Evolutionary conservation across 2,888 invertebrate genomes (phyloP).

Genomic region (Omphaloscelis lunosa): DNA sequence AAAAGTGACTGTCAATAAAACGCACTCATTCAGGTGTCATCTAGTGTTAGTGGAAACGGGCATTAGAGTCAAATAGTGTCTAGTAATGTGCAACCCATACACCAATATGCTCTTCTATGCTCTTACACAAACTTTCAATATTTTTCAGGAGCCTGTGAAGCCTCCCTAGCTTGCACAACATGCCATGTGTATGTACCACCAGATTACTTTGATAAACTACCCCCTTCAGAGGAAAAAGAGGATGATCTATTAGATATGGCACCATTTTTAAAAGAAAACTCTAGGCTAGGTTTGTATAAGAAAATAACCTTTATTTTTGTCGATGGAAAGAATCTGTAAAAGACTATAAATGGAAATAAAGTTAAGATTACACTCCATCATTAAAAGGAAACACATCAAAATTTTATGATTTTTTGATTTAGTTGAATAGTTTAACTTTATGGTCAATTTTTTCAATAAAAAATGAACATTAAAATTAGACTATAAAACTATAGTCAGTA

Average conservation of each 20-base stretch:
- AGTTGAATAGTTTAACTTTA: too few relatives aligned
- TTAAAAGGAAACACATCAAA: neutral
- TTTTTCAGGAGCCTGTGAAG: slow-evolving; percentile 98
- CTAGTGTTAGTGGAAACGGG: too few relatives aligned
- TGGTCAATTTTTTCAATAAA: too few relatives aligned
- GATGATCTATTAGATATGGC: slow-evolving; percentile 99
- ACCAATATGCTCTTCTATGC: neutral
- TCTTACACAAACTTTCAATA: neutral
- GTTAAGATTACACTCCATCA: neutral
- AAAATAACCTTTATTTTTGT: neutral
- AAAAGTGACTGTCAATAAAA: too few relatives aligned
- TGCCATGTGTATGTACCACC: slow-evolving; percentile 98
- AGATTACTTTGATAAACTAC: slow-evolving; percentile 93
- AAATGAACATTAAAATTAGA: too few relatives aligned
- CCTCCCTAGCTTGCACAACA: slow-evolving; percentile 99
- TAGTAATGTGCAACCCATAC: neutral
- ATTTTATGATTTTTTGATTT: too few relatives aligned
- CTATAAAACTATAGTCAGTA: too few relatives aligned
- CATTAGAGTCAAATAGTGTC: too few relatives aligned
- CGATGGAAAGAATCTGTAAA: neutral
- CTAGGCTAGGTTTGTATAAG: slow-evolving; percentile 93
- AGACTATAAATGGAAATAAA: neutral
- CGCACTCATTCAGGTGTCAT: too few relatives aligned
- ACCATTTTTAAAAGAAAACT: slow-evolving; percentile 98
- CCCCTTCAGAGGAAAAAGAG: slow-evolving; percentile 96